Evolutionary conservation across 2,888 invertebrate genomes (phyloP).

Genomic region (Pedicia rivosa): DNA sequence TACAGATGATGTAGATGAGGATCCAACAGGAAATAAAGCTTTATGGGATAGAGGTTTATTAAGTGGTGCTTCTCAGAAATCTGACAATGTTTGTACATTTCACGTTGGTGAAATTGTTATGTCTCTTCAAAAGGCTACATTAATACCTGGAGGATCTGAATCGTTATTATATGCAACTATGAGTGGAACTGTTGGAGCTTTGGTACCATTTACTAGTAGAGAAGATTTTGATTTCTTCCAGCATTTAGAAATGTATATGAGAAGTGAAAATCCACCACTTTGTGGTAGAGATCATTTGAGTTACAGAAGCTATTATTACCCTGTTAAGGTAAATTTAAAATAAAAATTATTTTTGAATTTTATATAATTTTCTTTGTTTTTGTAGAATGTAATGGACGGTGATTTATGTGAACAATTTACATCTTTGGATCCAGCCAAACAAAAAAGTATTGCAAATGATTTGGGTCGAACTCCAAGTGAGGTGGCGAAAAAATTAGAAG

Average conservation of each 20-base stretch:
- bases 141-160: constrained; percentile 96
- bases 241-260: constrained; percentile 98
- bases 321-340: constrained; percentile 74
- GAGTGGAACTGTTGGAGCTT: constrained; percentile 83
- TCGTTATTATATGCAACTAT: constrained; percentile 91
- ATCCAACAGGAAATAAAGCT: constrained; percentile 96
- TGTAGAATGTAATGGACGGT: constrained; percentile 93
- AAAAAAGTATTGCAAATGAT: constrained; percentile 88
- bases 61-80: constrained; percentile 96
- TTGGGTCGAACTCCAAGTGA: constrained; percentile 91
- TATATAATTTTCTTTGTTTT: constrained; percentile 18
- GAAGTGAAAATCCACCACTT: constrained; percentile 88
- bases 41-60: constrained; percentile 87
- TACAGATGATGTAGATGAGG: constrained; percentile 97
- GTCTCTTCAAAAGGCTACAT: constrained; percentile 86
- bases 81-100: constrained; percentile 82
- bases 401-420: constrained; percentile 99
- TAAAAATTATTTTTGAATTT: constrained; percentile 1
- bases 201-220: constrained; percentile 86
- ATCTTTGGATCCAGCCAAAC: constrained; percentile 83
- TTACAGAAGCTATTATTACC: constrained; percentile 93
- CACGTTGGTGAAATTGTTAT: constrained; percentile 93
- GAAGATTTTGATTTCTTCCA: constrained; percentile 99
- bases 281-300: constrained; percentile 96
- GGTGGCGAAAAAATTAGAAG: constrained; percentile 97